Evolutionary conservation across 2,888 invertebrate genomes (phyloP), one percentile per base, ranked within the genome.

Genomic region (Caenorhabditis japonica): DNA sequence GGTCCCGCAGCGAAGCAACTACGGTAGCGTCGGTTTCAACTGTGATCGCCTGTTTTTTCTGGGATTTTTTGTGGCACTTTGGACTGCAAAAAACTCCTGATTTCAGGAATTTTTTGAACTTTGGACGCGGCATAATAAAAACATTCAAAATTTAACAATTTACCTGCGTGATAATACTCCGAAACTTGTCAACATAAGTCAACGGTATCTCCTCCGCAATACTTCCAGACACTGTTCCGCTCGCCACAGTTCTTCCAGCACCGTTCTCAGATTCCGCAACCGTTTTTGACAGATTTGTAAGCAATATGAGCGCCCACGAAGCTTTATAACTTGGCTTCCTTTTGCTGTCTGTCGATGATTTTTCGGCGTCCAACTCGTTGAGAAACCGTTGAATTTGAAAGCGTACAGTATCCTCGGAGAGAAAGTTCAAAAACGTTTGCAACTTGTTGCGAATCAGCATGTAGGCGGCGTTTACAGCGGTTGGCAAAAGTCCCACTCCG

Each of bases 321-420:
- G 33, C 39, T 21, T 55, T 44, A 25, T 62, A 62, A 12, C 55
- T 46, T 5, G 43, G n/a, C 21, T 81, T 25, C 86, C 23, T 39
- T 13, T 34, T 60, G 4, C 25, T 8, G n/a, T 13, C 27, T 3
- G 12, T 19, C 10, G 38, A 43, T 19, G 34, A 52, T 25, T 30
- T 33, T 17, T 25, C 33, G 25, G 74, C 64, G 15, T 92, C 91
- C 85, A 95, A 93, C 87, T 91, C 92, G 80, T 93, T 91, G 3
- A 79, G 79, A 55, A 88, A 90, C 86, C 95, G 94, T 78, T 94
- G 91, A 2, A 99, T 90, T 62, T 95, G 91, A 0, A 96, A 95
- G 88, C 97, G 96, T 52, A 99, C 95, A 86, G 95, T 95, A 88
- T 99, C 99, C 88, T 97, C 97, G 87, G 93, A 97, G 89, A 99